Base-by-base conservation (phyloP, 2,888 invertebrate species). In the Plagodis dolabraria region DNA sequence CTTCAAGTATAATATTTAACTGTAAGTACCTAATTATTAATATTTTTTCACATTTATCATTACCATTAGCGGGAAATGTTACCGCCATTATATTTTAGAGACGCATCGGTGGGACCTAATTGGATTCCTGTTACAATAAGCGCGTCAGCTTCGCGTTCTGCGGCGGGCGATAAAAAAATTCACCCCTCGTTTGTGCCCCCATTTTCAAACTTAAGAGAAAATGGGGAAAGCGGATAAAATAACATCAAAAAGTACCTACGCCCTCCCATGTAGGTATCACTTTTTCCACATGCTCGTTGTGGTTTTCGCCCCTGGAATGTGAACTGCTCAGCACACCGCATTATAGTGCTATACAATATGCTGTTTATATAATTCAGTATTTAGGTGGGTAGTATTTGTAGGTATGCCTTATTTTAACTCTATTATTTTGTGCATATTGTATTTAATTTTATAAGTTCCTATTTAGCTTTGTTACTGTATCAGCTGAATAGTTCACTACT, bases 71-170 rank as follows among this genome's bases (percentile, higher is more conserved):
- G 75, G 71, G 69, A 76, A 77, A 70, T 53, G 70, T 53, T 72
- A 67, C 70, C 69, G 72, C 67, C 69, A 70, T 71, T 74, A 75
- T 76, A 78, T 77, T 81, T 79, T 74, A 68, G 65, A 52, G 53
- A 58, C 53, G 53, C 59, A 63, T 58, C 64, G 67, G 69, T 68
- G 65, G 68, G 71, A 66, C 69, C 83, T 87, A 87, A 86, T 86
- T 86, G 87, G 86, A 78, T 76, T 87, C 85, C 72, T 71, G 78
- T 86, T 85, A 84, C 85, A 82, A 80, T 78, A 80, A 80, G 77
- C 78, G 76, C 77, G 76, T 72, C 75, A 69, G 57, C 74, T 74
- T 70, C 70, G 70, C 69, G 66, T 59, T 64, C 65, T 69, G 68
- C 49, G 65, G 65, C 64, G 67, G 65, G 65, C 64, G 67, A 76